Percentiles rank a stretch among this genome's conserved stretches.
phyloP scores from a whole-genome alignment of 2,113 vertebrate species.

The Alexandromys fortis region DNA sequence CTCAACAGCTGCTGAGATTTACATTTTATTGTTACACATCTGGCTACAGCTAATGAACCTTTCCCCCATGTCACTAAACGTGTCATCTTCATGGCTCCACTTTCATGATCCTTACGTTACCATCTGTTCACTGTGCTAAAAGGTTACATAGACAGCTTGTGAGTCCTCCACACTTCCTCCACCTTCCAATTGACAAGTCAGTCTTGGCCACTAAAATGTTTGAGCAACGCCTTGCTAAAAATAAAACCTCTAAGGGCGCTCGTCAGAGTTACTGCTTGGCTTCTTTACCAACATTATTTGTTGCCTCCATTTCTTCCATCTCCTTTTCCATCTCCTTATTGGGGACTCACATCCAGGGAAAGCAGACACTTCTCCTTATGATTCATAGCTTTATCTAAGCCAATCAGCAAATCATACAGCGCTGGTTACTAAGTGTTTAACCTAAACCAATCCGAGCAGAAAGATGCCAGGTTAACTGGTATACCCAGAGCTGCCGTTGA shows the following conservation, averaged over 20 bases:
- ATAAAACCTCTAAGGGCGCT: background rate
- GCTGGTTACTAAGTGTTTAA: background rate
- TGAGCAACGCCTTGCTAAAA: conserved; percentile 22
- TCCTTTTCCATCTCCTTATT: background rate
- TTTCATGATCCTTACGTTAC: background rate
- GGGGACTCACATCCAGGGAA: background rate
- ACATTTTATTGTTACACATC: background rate
- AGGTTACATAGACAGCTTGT: background rate
- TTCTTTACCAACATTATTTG: background rate
- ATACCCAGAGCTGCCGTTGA: background rate
- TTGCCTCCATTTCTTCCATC: background rate
- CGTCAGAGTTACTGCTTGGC: background rate
- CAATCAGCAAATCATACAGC: background rate
- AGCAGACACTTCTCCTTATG: background rate
- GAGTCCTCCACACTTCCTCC: background rate
- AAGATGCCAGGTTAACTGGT: background rate
- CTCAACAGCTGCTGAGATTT: background rate
- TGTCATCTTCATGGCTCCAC: background rate
- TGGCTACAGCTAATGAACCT: background rate
- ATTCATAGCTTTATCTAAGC: background rate
- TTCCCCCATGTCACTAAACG: background rate
- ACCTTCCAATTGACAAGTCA: background rate
- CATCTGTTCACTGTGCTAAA: background rate
- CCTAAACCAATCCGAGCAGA: background rate
- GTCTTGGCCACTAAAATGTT: background rate